Evolutionary conservation across 2,888 invertebrate genomes (phyloP).

Genomic region (Tinea pellionella): DNA sequence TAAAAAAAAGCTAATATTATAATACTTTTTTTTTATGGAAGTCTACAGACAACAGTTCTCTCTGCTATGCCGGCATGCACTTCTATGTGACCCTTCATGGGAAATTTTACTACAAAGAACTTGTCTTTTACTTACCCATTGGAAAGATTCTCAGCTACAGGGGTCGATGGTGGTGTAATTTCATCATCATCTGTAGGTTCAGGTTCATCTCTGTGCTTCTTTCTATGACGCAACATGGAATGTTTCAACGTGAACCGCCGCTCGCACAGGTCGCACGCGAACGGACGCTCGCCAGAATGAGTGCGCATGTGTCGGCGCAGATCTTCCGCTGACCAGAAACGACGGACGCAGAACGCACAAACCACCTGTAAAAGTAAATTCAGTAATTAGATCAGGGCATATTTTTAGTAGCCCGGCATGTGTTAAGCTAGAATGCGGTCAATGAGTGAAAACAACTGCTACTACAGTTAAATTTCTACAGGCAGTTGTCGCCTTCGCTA

Average conservation of each 20-base stretch:
- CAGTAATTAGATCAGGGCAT: constrained; percentile 14
- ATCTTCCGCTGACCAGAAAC: constrained; percentile 96
- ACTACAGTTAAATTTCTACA: too few relatives aligned
- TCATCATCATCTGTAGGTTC: constrained; percentile 68
- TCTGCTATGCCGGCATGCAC: too few relatives aligned
- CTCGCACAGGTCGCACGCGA: constrained; percentile 90
- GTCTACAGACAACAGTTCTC: too few relatives aligned
- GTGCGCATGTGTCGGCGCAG: constrained; percentile 93
- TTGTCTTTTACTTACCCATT: constrained; percentile 46
- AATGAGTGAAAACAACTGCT: too few relatives aligned
- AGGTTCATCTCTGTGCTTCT: constrained; percentile 76
- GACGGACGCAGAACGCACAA: constrained; percentile 91
- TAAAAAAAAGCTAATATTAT: too few relatives aligned
- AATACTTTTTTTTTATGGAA: too few relatives aligned
- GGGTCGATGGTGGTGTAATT: constrained; percentile 53
- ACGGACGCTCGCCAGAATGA: constrained; percentile 92
- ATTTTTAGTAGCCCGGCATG: too few relatives aligned
- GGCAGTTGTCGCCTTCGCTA: too few relatives aligned
- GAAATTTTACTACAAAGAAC: too few relatives aligned
- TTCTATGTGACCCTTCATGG: too few relatives aligned
- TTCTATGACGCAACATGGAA: constrained; percentile 92
- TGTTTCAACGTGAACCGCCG: constrained; percentile 92
- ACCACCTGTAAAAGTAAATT: constrained; percentile 68
- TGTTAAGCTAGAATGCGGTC: too few relatives aligned
- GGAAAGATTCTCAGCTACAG: constrained; percentile 38